These are phyloP conservation scores for Macrosiphum euphorbiae DNA, from an alignment of 2,888 invertebrate species.

Conservation along the genomic window DNA sequence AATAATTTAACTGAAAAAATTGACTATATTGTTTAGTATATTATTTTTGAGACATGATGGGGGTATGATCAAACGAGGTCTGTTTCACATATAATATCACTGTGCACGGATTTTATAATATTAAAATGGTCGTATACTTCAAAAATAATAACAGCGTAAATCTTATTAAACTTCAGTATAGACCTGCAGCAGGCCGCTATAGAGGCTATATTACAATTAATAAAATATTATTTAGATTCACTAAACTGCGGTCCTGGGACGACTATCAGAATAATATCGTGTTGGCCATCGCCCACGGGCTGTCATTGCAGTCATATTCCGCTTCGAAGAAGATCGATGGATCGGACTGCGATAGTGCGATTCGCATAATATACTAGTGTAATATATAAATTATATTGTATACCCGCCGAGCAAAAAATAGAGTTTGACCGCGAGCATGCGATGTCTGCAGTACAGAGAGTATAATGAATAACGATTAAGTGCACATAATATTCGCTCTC, in stretches of 20 bases:
- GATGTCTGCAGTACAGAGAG: background rate
- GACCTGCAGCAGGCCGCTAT: too few species aligned
- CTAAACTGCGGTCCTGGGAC: background rate
- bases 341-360: background rate
- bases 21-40: background rate
- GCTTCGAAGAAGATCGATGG: background rate
- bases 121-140: background rate
- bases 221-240: background rate
- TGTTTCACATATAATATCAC: background rate
- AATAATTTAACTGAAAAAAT: background rate
- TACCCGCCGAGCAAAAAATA: background rate
- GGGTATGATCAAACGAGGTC: background rate
- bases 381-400: too few species aligned
- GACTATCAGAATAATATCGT: background rate
- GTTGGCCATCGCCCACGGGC: background rate
- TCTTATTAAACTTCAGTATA: background rate
- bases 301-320: background rate
- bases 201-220: background rate
- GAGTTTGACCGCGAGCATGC: background rate
- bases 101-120: background rate
- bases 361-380: background rate
- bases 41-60: too few species aligned
- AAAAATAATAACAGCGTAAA: background rate
- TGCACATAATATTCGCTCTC: background rate
- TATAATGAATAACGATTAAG: background rate